Evolutionary conservation across 2,797 vertebrate genomes (phyloP), one percentile per base, ranked within the genome.

Genomic region (Semaprochilodus insignis): DNA sequence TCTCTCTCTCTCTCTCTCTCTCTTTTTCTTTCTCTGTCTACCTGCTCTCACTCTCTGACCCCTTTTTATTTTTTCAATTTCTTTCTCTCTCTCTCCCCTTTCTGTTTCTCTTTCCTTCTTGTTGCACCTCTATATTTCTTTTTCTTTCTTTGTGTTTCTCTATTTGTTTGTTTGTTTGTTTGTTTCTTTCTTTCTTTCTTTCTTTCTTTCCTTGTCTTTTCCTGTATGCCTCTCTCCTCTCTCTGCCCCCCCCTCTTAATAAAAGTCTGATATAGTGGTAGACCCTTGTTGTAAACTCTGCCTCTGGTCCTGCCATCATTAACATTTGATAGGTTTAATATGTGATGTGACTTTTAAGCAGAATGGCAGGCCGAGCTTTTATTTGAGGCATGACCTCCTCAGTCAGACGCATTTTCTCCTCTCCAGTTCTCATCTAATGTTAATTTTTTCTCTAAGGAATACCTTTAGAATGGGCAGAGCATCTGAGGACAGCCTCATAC

Each of bases 211-310:
- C 13, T 0, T n/a, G 3, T 57, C 21, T n/a, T 2, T n/a, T 19
- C 5, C 55, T 54, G 6, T 21, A 6, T n/a, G 0, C 17, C 17
- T 55, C 54, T 21, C 19, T 6, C 19, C 57, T n/a, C 21, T n/a
- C 57, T n/a, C 5, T 23, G 1, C n/a, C 6, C 10, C 7, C 10
- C 8, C 13, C 59, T 60, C 36, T n/a, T 40, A 63, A 54, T 25
- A 34, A 52, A 74, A 11, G 55, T n/a, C 55, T 23, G 57, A 60
- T 60, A 1, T 13, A 34, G 21, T 78, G 44, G 57, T 27, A 60
- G 78, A 70, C 73, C 51, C 57, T 63, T 31, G 73, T 81, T 67
- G 82, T 79, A 86, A 79, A 67, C 23, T 72, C 23, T 34, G 36
- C n/a, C 67, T 23, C 66, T 6, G 6, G 31, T 80, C 19, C 67